Percentiles rank a stretch among this genome's conserved stretches.
Conservation (phyloP, 2,113 vertebrate genomes). For the Loxodonta africana region DNA sequence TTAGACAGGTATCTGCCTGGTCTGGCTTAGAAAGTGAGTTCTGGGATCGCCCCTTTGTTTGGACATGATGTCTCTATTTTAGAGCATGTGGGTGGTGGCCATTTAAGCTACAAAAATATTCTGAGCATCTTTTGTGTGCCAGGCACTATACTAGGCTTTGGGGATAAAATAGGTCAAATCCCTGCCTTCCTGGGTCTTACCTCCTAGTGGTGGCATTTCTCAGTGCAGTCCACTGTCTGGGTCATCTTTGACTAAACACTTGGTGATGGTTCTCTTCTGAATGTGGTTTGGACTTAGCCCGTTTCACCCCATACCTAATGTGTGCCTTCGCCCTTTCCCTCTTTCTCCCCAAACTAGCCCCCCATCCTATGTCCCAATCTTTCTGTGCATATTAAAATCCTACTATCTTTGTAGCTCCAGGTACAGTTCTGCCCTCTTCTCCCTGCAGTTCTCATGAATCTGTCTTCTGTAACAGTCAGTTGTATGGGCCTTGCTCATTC, state of each 20-base stretch:
- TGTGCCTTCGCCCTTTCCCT: neutral
- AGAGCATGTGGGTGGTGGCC: neutral
- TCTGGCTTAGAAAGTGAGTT: slow-evolving; percentile 10
- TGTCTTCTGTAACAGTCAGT: neutral
- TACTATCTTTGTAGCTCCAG: neutral
- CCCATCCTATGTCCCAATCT: neutral
- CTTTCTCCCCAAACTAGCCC: rapidly evolving
- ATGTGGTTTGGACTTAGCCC: neutral
- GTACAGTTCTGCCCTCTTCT: neutral
- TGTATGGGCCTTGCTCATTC: neutral
- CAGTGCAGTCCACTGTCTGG: neutral
- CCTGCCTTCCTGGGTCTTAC: neutral
- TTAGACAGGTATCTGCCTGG: neutral
- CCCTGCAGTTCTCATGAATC: neutral
- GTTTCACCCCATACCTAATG: neutral
- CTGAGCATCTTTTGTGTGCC: neutral
- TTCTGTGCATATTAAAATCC: neutral
- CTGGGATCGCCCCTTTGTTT: neutral
- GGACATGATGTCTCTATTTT: neutral
- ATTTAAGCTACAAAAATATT: neutral
- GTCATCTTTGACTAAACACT: neutral
- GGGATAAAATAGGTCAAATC: neutral
- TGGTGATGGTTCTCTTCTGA: neutral
- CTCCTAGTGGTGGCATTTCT: neutral
- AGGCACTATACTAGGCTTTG: neutral